Conservation (phyloP, 2,797 vertebrate genomes). For the Chaetodon trifasciatus region DNA sequence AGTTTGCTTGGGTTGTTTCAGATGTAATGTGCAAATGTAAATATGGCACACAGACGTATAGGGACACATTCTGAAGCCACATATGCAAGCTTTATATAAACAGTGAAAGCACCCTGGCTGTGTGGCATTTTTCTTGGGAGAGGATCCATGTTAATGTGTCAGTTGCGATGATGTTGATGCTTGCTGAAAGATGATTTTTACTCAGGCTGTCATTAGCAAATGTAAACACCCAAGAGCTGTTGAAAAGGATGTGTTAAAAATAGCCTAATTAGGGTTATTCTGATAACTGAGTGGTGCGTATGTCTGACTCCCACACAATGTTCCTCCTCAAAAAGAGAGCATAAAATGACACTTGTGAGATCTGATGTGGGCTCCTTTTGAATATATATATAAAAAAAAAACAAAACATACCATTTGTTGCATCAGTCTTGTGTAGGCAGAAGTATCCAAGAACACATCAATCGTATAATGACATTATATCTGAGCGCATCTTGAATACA, state of each 20-base stretch:
- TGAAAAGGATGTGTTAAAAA: constrained; percentile 83
- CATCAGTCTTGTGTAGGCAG: constrained; percentile 15
- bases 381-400: constrained; percentile 34
- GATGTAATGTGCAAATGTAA: constrained; percentile 58
- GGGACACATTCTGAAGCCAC: neutral
- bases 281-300: constrained; percentile 75
- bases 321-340: constrained; percentile 64
- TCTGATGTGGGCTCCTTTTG: constrained; percentile 37
- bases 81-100: constrained; percentile 7
- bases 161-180: constrained; percentile 80
- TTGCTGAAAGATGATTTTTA: constrained; percentile 82
- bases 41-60: constrained; percentile 43
- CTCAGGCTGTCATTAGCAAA: constrained; percentile 81
- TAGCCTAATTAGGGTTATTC: constrained; percentile 85
- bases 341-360: constrained; percentile 70
- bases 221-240: constrained; percentile 82
- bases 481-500: too few relatives aligned
- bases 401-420: constrained; percentile 37
- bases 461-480: too few relatives aligned
- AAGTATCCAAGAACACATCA: too few relatives aligned
- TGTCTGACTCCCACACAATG: constrained; percentile 73
- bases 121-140: constrained; percentile 59
- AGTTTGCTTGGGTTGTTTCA: constrained; percentile 57
- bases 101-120: constrained; percentile 11
- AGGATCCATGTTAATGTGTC: constrained; percentile 69